Evolutionary conservation across 2,113 vertebrate genomes (phyloP).

Genomic region (Oreocharis arfaki): DNA sequence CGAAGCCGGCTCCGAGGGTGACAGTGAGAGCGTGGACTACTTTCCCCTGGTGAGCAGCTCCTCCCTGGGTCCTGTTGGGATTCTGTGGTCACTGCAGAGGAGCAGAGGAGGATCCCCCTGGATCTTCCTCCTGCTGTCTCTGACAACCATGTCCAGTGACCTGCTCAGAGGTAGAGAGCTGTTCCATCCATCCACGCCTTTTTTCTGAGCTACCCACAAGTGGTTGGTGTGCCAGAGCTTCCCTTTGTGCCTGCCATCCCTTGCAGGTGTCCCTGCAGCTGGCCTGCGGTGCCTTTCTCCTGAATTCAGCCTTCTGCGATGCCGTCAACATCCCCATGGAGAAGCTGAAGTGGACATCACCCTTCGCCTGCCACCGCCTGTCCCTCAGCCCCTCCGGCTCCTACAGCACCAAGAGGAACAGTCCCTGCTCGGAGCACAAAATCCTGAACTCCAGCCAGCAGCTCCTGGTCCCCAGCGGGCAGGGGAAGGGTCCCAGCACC

Average conservation of each 20-base stretch:
- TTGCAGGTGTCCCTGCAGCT: constrained; percentile 87
- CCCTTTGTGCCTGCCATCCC: not conserved
- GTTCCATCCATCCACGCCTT: not conserved
- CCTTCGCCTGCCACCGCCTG: constrained; percentile 85
- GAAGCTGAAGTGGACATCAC: constrained; percentile 93
- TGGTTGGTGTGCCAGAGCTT: not conserved
- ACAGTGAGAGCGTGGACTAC: constrained; percentile 85
- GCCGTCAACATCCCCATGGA: constrained; percentile 87
- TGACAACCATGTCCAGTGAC: fast-evolving
- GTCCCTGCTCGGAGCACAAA: not conserved
- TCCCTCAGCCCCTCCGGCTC: constrained; percentile 73
- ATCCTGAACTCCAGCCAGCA: not conserved
- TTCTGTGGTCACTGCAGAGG: not conserved
- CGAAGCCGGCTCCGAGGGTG: constrained; percentile 67
- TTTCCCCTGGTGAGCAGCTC: constrained; percentile 83
- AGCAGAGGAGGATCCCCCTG: not conserved
- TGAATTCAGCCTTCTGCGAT: constrained; percentile 80
- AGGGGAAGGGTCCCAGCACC: not conserved
- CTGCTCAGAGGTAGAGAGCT: not conserved
- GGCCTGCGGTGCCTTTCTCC: constrained; percentile 85
- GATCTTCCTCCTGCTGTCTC: not conserved
- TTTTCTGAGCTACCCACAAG: not conserved
- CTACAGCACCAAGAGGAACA: constrained; percentile 43
- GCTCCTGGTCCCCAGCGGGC: not conserved
- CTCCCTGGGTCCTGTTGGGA: not conserved